These are phyloP conservation scores for Parasteatoda lunata DNA, from an alignment of 2,888 invertebrate genomes.

Conservation along the genomic window DNA sequence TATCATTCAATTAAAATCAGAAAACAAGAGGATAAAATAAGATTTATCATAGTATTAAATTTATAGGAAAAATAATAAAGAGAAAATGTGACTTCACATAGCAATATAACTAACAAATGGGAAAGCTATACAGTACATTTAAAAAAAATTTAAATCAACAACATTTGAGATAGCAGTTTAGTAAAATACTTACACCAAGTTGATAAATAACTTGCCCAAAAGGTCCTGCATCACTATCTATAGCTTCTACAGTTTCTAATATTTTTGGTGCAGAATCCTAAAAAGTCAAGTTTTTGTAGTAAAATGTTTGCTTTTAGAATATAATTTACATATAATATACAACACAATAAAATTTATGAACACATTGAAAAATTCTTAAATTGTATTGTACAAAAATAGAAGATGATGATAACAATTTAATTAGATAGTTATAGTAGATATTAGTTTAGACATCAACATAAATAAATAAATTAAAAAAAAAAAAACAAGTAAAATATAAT, in stretches of 20 bases:
- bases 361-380: too few relatives aligned
- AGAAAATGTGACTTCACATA: not conserved
- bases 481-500: not conserved
- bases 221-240: constrained; percentile 91
- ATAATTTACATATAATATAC: too few relatives aligned
- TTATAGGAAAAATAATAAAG: not conserved
- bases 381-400: too few relatives aligned
- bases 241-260: constrained; percentile 85
- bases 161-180: too few relatives aligned
- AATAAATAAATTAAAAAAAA: not conserved
- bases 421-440: too few relatives aligned
- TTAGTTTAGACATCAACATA: not conserved
- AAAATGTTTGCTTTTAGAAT: not conserved
- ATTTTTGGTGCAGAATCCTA: constrained; percentile 83
- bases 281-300: constrained; percentile 67
- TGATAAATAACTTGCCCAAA: constrained; percentile 93
- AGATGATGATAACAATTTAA: too few relatives aligned
- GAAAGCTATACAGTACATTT: too few relatives aligned
- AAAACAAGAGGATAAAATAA: too few relatives aligned
- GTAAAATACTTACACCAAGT: constrained; percentile 78
- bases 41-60: too few relatives aligned
- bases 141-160: too few relatives aligned
- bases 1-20: too few relatives aligned
- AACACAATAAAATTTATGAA: not conserved
- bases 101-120: too few relatives aligned